Percentiles rank a stretch among this genome's conserved stretches.
Evolutionary conservation across 2,888 invertebrate genomes (phyloP).

Genomic region (Synergus japonicus): DNA sequence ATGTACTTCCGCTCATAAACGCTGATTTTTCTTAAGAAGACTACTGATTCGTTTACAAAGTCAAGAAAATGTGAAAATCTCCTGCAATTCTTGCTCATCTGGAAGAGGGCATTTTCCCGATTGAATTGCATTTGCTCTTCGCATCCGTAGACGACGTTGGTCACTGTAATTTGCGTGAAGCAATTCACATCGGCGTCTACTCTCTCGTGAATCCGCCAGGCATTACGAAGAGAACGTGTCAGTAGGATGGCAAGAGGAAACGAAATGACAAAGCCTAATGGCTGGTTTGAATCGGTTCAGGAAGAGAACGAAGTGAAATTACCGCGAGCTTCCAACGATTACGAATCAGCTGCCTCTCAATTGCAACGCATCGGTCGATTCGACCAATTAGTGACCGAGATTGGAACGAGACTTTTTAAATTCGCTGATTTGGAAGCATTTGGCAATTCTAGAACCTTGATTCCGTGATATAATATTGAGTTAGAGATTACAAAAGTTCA

Average conservation of each 20-base stretch:
- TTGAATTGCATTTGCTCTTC: slow-evolving; percentile 14
- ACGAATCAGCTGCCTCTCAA: slow-evolving; percentile 29
- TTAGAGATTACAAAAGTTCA: not conserved
- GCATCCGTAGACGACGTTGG: slow-evolving; percentile 43
- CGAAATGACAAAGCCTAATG: slow-evolving; percentile 56
- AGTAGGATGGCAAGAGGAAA: slow-evolving; percentile 31
- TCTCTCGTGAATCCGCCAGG: slow-evolving; percentile 33
- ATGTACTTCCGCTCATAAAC: not conserved
- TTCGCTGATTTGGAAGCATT: not conserved
- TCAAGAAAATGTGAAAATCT: not conserved
- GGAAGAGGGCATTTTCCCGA: not conserved
- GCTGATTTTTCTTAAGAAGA: not conserved
- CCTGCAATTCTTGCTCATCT: not conserved
- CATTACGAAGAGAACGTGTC: slow-evolving; percentile 20
- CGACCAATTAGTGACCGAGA: slow-evolving; percentile 15
- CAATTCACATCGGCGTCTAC: slow-evolving; percentile 54
- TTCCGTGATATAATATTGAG: no score
- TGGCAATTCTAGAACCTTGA: no score
- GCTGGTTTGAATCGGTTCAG: slow-evolving; percentile 50
- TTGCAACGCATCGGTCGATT: not conserved
- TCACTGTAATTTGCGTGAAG: slow-evolving; percentile 61
- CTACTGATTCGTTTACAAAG: not conserved
- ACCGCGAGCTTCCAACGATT: slow-evolving; percentile 34
- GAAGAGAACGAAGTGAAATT: slow-evolving; percentile 36
- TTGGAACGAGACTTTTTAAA: not conserved